Evolutionary conservation across 37 sponge, comb jelly and placozoan species (phyloP), one percentile per base, ranked within the genome.

Genomic region (Amphimedon queenslandica): DNA sequence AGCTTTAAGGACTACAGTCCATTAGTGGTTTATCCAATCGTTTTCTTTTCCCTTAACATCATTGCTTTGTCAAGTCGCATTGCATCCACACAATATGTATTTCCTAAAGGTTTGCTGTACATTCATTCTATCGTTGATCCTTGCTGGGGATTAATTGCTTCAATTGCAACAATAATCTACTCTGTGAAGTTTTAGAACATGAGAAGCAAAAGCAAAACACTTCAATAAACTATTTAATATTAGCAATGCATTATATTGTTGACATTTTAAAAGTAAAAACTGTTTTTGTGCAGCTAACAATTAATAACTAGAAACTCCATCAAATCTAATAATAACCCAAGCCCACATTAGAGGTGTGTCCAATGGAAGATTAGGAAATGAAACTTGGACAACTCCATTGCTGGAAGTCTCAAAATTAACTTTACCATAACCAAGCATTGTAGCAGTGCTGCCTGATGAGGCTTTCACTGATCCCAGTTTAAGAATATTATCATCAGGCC

Each of bases 291-390:
- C n/a, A n/a, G n/a, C n/a, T n/a, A n/a, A n/a, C n/a, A n/a, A n/a
- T n/a, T n/a, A n/a, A n/a, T n/a, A n/a, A n/a, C n/a, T n/a, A n/a
- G n/a, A n/a, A n/a, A n/a, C n/a, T n/a, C n/a, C n/a, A n/a, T n/a
- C n/a, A n/a, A n/a, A n/a, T n/a, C n/a, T n/a, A n/a, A n/a, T 70
- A 63, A 87, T 57, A 25, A 53, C 34, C 88, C 88, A 87, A 33
- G 73, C 82, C 88, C 88, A 87, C 73, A 76, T 63, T 41, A 87
- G 77, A 29, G 72, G 41, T 18, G 82, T 67, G 67, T 76, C 68
- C 51, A 77, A 58, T 47, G 88, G 88, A 5, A 87, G 73, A 33
- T 69, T 70, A 0, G 87, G 87, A 37, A 86, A 64, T 2, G 57
- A 69, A 35, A 79, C 66, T 21, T 29, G 10, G 23, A 86, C 29